Conservation (phyloP, 2,888 invertebrate species). For the Hirtodrosophila cameraria region DNA sequence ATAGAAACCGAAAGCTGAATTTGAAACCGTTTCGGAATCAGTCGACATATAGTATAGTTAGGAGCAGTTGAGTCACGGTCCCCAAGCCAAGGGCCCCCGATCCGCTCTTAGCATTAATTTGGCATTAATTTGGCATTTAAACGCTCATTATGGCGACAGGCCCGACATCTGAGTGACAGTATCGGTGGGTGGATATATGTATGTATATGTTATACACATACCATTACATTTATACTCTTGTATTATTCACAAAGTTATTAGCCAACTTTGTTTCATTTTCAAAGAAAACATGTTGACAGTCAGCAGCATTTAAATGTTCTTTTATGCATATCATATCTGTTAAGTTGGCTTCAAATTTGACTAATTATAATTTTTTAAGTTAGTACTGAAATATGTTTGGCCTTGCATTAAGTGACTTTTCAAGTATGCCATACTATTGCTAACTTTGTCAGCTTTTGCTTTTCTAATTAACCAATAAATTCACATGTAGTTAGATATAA, state of each 20-base stretch:
- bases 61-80: slow-evolving; percentile 44
- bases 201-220: too few relatives aligned
- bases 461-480: too few relatives aligned
- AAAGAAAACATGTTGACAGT: slow-evolving; percentile 28
- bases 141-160: slow-evolving; percentile 69
- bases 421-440: not conserved
- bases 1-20: not conserved
- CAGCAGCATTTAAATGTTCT: slow-evolving; percentile 20
- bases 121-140: slow-evolving; percentile 74
- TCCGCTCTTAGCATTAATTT: slow-evolving; percentile 21
- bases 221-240: too few relatives aligned
- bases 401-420: not conserved
- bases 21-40: slow-evolving; percentile 10
- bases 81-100: slow-evolving; percentile 40
- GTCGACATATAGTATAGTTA: slow-evolving; percentile 12
- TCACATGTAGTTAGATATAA: too few relatives aligned
- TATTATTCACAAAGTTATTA: too few relatives aligned
- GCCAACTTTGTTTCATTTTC: too few relatives aligned
- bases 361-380: slow-evolving; percentile 25
- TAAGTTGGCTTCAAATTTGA: slow-evolving; percentile 1
- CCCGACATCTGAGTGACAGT: slow-evolving; percentile 63
- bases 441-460: too few relatives aligned
- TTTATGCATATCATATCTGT: not conserved
- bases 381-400: not conserved
- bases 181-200: slow-evolving; percentile 68